phyloP scores from a whole-genome alignment of 2,113 vertebrate genomes.

The Propithecus coquereli region DNA sequence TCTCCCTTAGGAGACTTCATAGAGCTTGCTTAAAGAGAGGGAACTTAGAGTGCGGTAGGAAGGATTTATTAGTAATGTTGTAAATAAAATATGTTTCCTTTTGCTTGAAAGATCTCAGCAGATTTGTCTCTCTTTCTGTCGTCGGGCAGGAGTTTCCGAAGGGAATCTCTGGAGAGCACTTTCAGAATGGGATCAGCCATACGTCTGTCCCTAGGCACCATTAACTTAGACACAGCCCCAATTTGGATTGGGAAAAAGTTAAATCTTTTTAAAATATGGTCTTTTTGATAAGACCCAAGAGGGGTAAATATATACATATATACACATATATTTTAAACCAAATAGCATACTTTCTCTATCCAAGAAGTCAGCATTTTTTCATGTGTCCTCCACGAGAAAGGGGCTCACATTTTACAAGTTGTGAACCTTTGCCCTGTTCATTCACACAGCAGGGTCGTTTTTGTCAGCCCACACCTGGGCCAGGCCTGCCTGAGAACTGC shows the following conservation, averaged over 20 bases:
- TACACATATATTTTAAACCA: neutral
- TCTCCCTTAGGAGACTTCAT: neutral
- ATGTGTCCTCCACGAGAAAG: neutral
- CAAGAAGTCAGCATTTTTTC: conserved; percentile 40
- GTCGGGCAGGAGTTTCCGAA: conserved; percentile 2
- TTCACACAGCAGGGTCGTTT: neutral
- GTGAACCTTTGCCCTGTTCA: neutral
- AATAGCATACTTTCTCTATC: conserved; percentile 4
- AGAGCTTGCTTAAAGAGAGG: neutral
- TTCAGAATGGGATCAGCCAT: conserved; percentile 10
- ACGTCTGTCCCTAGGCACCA: neutral
- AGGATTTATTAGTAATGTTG: conserved; percentile 41
- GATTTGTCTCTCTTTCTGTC: neutral
- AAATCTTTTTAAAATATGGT: conserved; percentile 45
- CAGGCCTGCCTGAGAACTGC: neutral
- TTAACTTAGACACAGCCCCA: conserved; percentile 32
- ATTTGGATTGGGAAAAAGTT: neutral
- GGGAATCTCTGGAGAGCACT: conserved; percentile 16
- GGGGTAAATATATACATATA: neutral
- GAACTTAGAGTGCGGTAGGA: neutral
- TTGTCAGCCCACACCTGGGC: neutral
- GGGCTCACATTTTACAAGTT: neutral
- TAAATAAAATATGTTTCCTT: conserved; percentile 58
- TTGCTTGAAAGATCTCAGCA: conserved; percentile 21
- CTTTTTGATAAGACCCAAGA: conserved; percentile 54